phyloP scores from a whole-genome alignment of 2,113 vertebrate genomes.

The Rhinogobius similis region DNA sequence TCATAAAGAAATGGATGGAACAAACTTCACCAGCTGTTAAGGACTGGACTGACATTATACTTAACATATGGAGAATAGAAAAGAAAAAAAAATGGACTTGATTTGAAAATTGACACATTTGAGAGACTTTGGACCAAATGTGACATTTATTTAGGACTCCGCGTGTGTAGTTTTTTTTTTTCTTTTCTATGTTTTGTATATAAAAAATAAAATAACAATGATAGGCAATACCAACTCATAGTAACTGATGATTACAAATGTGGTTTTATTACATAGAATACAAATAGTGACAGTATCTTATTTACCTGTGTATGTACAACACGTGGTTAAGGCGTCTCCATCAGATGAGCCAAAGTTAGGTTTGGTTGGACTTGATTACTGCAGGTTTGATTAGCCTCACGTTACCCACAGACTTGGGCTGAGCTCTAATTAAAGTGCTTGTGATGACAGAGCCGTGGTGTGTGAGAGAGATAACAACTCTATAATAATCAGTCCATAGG shows the following conservation, averaged over 20 bases:
- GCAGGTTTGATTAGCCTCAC: slow-evolving; percentile 48
- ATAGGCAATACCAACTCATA: not conserved
- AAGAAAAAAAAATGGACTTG: too few species aligned
- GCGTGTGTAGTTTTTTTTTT: too few species aligned
- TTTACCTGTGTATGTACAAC: not conserved
- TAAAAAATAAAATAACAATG: too few species aligned
- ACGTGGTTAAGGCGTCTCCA: slow-evolving; percentile 19
- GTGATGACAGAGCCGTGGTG: slow-evolving; percentile 60
- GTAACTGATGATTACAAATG: not conserved
- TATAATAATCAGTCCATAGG: slow-evolving; percentile 68
- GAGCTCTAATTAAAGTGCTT: slow-evolving; percentile 69
- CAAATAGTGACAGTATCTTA: not conserved
- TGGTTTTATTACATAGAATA: not conserved
- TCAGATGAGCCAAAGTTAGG: slow-evolving; percentile 33
- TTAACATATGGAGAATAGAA: too few species aligned
- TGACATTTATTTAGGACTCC: too few species aligned
- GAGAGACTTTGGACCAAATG: too few species aligned
- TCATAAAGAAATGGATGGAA: too few species aligned
- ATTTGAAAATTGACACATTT: too few species aligned
- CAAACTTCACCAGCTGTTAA: too few species aligned
- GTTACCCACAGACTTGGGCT: slow-evolving; percentile 20
- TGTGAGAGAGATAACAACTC: slow-evolving; percentile 54
- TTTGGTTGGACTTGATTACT: slow-evolving; percentile 44
- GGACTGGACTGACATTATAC: too few species aligned
- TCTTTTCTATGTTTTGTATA: too few species aligned